These are phyloP conservation scores for Ctenochaetus hawaiiensis DNA, from an alignment of 2,797 vertebrate species.

Conservation along the genomic window DNA sequence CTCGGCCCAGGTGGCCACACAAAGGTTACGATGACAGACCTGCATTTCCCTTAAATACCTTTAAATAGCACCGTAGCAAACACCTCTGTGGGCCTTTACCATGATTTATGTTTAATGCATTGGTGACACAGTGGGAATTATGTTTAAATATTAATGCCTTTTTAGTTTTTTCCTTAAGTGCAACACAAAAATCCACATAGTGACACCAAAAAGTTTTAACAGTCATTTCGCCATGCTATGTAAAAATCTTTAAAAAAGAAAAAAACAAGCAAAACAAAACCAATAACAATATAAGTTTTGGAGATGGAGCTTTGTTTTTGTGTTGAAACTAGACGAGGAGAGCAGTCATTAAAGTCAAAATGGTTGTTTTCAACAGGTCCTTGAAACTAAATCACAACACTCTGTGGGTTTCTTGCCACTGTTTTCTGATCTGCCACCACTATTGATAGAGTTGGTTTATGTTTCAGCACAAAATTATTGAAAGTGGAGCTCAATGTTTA, in stretches of 20 bases:
- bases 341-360: background rate
- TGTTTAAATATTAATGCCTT: background rate
- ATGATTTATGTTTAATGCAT: background rate
- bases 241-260: too few species aligned
- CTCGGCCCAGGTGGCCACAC: slow-evolving; percentile 43
- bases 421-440: background rate
- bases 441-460: background rate
- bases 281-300: too few species aligned
- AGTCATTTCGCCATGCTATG: background rate
- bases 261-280: too few species aligned
- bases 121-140: background rate
- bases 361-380: background rate
- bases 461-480: background rate
- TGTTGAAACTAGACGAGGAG: background rate
- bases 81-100: background rate
- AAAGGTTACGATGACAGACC: slow-evolving; percentile 37
- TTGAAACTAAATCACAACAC: background rate
- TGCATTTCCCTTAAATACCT: slow-evolving; percentile 33
- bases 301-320: too few species aligned
- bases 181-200: background rate
- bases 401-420: background rate
- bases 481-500: background rate
- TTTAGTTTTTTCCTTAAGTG: background rate
- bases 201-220: background rate
- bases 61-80: slow-evolving; percentile 30